Conservation (phyloP, 1,140 invertebrate species). For the Ceratitis capitata region DNA sequence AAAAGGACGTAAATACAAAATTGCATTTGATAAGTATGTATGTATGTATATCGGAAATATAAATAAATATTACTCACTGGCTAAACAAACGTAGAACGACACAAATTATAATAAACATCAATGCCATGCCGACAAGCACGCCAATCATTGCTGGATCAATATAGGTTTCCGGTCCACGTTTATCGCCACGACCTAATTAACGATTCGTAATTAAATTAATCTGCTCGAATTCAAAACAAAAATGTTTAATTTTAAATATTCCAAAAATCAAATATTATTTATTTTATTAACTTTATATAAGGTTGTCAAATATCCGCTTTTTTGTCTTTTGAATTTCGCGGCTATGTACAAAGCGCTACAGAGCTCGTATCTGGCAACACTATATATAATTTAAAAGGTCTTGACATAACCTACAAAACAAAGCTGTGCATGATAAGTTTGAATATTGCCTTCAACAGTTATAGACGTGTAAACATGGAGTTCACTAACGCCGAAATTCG, state of each 20-base stretch:
- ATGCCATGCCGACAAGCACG: conserved; percentile 86
- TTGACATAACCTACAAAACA: too few relatives aligned
- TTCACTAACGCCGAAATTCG: too few relatives aligned
- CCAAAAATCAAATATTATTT: too few relatives aligned
- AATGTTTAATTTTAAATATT: too few relatives aligned
- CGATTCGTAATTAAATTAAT: too few relatives aligned
- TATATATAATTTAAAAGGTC: too few relatives aligned
- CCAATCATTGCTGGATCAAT: conserved; percentile 90
- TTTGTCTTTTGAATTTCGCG: neutral
- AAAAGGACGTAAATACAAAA: neutral
- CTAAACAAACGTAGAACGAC: conserved; percentile 91
- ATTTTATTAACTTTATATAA: neutral
- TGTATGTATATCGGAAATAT: neutral
- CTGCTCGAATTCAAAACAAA: too few relatives aligned
- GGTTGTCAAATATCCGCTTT: neutral
- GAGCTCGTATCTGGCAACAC: too few relatives aligned
- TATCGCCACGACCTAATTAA: conserved; percentile 57
- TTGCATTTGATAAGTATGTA: neutral
- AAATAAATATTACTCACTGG: conserved; percentile 76
- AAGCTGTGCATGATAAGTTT: too few relatives aligned
- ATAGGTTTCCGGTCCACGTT: conserved; percentile 67
- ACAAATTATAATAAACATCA: conserved; percentile 95
- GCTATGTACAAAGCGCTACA: neutral
- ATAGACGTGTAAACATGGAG: too few relatives aligned
- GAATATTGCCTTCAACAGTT: too few relatives aligned